A percentile compares a stretch with the other conserved stretches of the same genome.
These are phyloP conservation scores for Barypeithes pellucidus DNA, from an alignment of 2,888 invertebrate genomes.

Conservation along the genomic window DNA sequence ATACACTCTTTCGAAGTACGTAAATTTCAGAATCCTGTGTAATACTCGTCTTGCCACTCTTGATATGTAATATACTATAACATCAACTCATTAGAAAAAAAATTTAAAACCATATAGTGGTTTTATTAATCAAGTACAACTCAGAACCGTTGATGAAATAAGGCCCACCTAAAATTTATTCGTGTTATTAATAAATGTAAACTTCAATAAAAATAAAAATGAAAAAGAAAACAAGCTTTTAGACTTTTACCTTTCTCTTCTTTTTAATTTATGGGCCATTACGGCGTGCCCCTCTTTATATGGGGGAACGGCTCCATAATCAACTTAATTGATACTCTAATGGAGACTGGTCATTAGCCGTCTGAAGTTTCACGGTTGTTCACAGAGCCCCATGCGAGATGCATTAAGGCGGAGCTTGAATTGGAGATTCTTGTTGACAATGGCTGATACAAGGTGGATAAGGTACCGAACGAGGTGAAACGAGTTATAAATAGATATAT, in stretches of 20 bases:
- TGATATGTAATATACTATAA: no score
- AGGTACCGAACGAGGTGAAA: conserved; percentile 16
- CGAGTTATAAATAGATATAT: conserved; percentile 25
- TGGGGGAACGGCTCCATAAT: conserved; percentile 50
- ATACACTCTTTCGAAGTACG: no score
- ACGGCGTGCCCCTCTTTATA: conserved; percentile 43
- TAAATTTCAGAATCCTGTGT: no score
- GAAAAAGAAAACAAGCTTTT: conserved; percentile 12
- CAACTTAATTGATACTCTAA: conserved; percentile 58
- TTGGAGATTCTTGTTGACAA: conserved; percentile 63
- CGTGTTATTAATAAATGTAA: neutral
- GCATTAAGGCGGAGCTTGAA: conserved; percentile 64
- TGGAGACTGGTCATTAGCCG: conserved; percentile 57
- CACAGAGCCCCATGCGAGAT: conserved; percentile 55
- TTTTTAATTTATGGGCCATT: conserved; percentile 34
- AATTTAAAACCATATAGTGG: no score
- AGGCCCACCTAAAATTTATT: neutral
- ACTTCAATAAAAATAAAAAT: conserved; percentile 16
- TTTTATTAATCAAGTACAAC: no score
- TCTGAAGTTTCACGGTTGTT: conserved; percentile 50
- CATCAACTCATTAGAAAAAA: no score
- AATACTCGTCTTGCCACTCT: no score
- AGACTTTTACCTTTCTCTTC: conserved; percentile 22
- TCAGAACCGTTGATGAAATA: no score
- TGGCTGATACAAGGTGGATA: conserved; percentile 60